Conservation (phyloP, 2,888 invertebrate species). For the Drosophila multiciliata region DNA sequence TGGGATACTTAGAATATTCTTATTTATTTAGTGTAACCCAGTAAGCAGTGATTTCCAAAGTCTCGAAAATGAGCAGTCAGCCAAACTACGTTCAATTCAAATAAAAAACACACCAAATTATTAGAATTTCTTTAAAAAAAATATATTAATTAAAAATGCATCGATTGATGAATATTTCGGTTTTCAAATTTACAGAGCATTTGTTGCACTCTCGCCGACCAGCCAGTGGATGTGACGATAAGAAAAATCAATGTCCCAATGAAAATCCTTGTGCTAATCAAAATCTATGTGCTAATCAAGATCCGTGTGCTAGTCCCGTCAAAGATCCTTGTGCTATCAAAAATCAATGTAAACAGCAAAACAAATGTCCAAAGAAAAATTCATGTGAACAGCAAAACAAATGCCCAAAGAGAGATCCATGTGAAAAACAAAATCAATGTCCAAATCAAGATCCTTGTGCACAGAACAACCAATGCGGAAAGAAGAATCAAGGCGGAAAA, state of each 20-base stretch:
- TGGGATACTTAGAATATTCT: background rate
- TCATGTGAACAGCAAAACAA: conserved; percentile 3
- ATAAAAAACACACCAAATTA: background rate
- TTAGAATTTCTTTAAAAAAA: background rate
- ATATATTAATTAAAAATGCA: conserved; percentile 21
- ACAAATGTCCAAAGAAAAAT: conserved; percentile 9
- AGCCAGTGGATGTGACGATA: background rate
- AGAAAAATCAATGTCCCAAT: conserved; percentile 9
- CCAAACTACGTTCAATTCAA: background rate
- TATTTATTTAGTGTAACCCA: background rate
- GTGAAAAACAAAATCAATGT: conserved; percentile 1
- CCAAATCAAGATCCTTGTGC: background rate
- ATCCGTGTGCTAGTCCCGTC: background rate
- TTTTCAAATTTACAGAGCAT: conserved; percentile 16
- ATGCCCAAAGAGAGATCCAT: background rate
- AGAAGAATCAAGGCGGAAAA: background rate
- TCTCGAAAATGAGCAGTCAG: background rate
- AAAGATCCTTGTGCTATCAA: background rate
- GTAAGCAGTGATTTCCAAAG: background rate
- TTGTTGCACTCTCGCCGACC: background rate
- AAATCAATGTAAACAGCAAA: conserved; percentile 3
- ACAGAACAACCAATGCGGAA: background rate
- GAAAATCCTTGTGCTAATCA: conserved; percentile 3
- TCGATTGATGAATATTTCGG: conserved; percentile 17
- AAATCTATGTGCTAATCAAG: conserved; percentile 9